Percentiles rank a stretch among this genome's conserved stretches.
phyloP scores from a whole-genome alignment of 2,888 invertebrate genomes.

The Drosophila aldrichi region DNA sequence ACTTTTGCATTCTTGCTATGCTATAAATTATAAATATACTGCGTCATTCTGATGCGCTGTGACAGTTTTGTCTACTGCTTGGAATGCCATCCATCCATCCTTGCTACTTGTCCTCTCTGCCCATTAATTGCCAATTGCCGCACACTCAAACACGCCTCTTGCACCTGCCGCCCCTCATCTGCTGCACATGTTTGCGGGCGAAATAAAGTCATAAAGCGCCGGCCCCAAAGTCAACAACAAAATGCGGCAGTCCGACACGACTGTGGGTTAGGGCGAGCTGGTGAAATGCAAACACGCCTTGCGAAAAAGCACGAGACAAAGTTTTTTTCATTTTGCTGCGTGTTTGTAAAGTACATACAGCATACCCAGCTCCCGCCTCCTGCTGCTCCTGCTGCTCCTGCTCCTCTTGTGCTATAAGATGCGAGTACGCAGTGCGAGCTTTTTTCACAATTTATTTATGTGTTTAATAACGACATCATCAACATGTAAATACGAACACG shows the following conservation, averaged over 20 bases:
- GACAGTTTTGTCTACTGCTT: slow-evolving; percentile 34
- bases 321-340: slow-evolving; percentile 58
- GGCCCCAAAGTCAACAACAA: slow-evolving; percentile 54
- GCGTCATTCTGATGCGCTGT: slow-evolving; percentile 52
- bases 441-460: slow-evolving; percentile 78
- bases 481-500: slow-evolving; percentile 58
- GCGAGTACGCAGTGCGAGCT: slow-evolving; percentile 23
- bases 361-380: not conserved
- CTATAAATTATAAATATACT: slow-evolving; percentile 71
- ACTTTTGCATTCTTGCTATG: not conserved
- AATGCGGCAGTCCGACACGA: not conserved
- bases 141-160: not conserved
- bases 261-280: not conserved
- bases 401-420: not conserved
- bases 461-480: slow-evolving; percentile 80
- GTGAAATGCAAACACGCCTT: slow-evolving; percentile 43
- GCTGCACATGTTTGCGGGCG: slow-evolving; percentile 52
- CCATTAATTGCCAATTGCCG: slow-evolving; percentile 75
- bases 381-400: not conserved
- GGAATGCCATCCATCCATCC: not conserved
- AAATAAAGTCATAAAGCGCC: slow-evolving; percentile 69
- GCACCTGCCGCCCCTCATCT: not conserved
- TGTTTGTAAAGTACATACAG: slow-evolving; percentile 43
- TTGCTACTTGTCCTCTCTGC: slow-evolving; percentile 10
- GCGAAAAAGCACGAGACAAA: slow-evolving; percentile 29